Conservation (phyloP, 2,797 vertebrate species). For the Antennarius maculatus region DNA sequence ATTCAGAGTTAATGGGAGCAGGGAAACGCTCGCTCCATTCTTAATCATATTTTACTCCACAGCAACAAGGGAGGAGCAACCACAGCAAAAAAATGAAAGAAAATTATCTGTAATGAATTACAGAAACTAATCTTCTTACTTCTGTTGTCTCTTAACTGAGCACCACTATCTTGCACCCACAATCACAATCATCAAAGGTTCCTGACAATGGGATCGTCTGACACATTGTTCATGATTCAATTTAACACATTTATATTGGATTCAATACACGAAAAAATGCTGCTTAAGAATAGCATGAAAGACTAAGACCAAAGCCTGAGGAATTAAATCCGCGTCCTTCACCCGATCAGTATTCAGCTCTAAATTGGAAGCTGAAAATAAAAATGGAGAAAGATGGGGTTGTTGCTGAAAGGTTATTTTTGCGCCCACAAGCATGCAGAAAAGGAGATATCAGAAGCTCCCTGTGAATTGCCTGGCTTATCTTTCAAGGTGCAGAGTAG, state of each 20-base stretch:
- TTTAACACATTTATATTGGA: slow-evolving; percentile 17
- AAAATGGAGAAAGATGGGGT: slow-evolving; percentile 2
- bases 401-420: slow-evolving; percentile 41
- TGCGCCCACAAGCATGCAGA: slow-evolving; percentile 30
- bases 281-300: slow-evolving; percentile 4
- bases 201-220: slow-evolving; percentile 8
- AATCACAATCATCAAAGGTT: slow-evolving; percentile 3
- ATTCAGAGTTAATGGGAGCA: slow-evolving; percentile 26
- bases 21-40: not conserved
- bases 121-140: slow-evolving; percentile 37
- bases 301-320: not conserved
- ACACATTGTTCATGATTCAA: not conserved
- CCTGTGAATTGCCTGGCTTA: slow-evolving; percentile 42
- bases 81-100: slow-evolving; percentile 8
- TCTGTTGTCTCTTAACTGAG: slow-evolving; percentile 3
- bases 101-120: slow-evolving; percentile 26
- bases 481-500: slow-evolving; percentile 41
- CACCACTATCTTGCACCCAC: not conserved
- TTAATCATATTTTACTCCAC: slow-evolving; percentile 14
- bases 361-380: slow-evolving; percentile 23
- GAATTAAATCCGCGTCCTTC: slow-evolving; percentile 16
- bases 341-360: slow-evolving; percentile 3
- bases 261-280: slow-evolving; percentile 16
- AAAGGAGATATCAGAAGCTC: slow-evolving; percentile 34
- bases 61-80: slow-evolving; percentile 15